A percentile compares a stretch with the other conserved stretches of the same genome.
phyloP scores from a whole-genome alignment of 2,113 vertebrate genomes.

The Crocuta crocuta region DNA sequence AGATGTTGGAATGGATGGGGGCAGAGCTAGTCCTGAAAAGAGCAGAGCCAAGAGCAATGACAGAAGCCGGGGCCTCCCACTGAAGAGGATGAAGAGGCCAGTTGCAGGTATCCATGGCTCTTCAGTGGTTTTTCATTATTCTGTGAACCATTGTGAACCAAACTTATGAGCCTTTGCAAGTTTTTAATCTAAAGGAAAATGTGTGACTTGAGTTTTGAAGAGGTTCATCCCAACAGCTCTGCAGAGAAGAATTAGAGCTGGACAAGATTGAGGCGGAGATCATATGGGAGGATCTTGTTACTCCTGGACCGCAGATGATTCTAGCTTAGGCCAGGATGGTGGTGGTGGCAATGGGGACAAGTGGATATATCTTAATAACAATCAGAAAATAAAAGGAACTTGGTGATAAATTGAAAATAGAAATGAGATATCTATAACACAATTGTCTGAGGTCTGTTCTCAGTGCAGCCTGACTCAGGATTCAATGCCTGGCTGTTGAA shows the following conservation, averaged over 20 bases:
- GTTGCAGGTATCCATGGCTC: rapidly evolving
- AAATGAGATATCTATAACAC: background rate
- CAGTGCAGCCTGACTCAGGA: background rate
- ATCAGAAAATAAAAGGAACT: background rate
- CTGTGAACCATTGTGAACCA: background rate
- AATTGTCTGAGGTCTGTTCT: background rate
- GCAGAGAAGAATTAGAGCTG: background rate
- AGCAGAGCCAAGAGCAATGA: background rate
- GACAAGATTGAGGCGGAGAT: background rate
- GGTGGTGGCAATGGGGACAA: background rate
- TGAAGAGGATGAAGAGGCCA: background rate
- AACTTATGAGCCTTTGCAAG: background rate
- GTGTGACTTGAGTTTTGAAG: background rate
- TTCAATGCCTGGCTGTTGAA: background rate
- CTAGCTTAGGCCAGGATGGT: background rate
- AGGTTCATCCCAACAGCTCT: background rate
- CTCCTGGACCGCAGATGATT: background rate
- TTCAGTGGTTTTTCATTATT: background rate
- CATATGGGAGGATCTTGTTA: too few relatives aligned
- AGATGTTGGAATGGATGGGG: background rate
- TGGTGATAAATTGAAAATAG: background rate
- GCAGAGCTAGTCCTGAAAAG: background rate
- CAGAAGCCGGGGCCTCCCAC: too few relatives aligned
- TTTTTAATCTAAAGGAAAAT: background rate
- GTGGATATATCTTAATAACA: background rate